phyloP scores from a whole-genome alignment of 2,113 vertebrate species.

The Pantherophis guttatus region DNA sequence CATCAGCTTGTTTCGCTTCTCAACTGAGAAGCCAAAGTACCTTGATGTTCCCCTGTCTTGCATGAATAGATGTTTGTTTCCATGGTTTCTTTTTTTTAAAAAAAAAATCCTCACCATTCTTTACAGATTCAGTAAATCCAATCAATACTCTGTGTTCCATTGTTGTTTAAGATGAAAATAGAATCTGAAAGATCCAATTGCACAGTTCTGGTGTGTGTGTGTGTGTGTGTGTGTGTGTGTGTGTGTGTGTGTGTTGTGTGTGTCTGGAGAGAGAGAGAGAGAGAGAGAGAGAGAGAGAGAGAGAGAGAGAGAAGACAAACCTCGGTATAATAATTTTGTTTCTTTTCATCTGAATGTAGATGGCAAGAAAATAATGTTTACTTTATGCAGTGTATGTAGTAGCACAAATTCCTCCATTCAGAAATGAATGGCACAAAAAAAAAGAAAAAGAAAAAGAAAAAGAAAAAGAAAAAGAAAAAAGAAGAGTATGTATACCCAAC shows the following conservation, averaged over 20 bases:
- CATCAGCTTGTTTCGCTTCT: conserved; percentile 9
- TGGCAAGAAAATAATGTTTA: background rate
- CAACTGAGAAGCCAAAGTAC: conserved; percentile 1
- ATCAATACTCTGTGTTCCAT: conserved; percentile 21
- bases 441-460: too few relatives aligned
- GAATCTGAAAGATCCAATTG: background rate
- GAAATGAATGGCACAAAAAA: background rate
- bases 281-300: background rate
- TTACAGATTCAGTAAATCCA: background rate
- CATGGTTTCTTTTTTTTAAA: conserved; percentile 13
- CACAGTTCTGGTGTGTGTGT: background rate
- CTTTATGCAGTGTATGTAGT: background rate
- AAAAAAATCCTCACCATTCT: background rate
- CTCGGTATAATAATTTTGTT: background rate
- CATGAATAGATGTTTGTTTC: conserved; percentile 26
- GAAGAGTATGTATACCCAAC: background rate
- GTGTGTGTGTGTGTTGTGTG: background rate
- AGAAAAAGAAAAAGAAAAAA: background rate
- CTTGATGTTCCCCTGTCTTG: background rate
- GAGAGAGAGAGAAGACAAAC: too few relatives aligned
- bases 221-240: background rate
- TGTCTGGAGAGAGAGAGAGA: background rate
- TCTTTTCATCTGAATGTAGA: background rate
- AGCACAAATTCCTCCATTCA: background rate
- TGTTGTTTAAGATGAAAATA: conserved; percentile 3